These are phyloP conservation scores for Bombus affinis DNA, from an alignment of 1,140 invertebrate genomes.

Conservation along the genomic window DNA sequence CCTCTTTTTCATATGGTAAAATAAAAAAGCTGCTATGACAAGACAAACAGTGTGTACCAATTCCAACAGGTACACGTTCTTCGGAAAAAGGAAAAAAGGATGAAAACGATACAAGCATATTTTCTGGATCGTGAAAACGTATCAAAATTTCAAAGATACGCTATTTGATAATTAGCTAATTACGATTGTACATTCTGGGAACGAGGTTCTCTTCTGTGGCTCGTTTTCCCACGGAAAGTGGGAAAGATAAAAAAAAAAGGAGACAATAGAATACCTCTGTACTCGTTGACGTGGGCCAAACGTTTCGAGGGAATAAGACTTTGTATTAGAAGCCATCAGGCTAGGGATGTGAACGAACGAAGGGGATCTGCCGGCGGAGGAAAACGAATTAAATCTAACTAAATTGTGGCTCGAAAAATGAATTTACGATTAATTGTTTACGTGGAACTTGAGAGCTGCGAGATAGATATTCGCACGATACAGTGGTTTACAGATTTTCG, in stretches of 20 bases:
- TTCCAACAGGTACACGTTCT: neutral
- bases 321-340: constrained; percentile 6
- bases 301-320: constrained; percentile 3
- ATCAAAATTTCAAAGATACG: constrained; percentile 44
- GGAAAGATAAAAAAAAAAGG: neutral
- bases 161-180: constrained; percentile 52
- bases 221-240: constrained; percentile 28
- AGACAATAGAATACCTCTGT: constrained; percentile 1
- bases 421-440: constrained; percentile 60
- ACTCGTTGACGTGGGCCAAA: neutral
- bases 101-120: neutral
- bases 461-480: neutral
- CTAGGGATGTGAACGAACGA: neutral
- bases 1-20: neutral
- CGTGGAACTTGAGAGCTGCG: too few species aligned
- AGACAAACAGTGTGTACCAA: too few species aligned
- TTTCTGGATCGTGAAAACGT: constrained; percentile 20
- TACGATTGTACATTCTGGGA: constrained; percentile 23
- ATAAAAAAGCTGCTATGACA: too few species aligned
- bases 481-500: neutral
- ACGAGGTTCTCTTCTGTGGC: neutral
- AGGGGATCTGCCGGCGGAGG: neutral
- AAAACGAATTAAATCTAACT: constrained; percentile 49
- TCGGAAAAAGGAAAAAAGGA: neutral
- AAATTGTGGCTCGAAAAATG: constrained; percentile 47